A percentile compares a stretch with the other conserved stretches of the same genome.
Conservation (phyloP, 2,888 invertebrate genomes). For the Eristalis arbustorum region DNA sequence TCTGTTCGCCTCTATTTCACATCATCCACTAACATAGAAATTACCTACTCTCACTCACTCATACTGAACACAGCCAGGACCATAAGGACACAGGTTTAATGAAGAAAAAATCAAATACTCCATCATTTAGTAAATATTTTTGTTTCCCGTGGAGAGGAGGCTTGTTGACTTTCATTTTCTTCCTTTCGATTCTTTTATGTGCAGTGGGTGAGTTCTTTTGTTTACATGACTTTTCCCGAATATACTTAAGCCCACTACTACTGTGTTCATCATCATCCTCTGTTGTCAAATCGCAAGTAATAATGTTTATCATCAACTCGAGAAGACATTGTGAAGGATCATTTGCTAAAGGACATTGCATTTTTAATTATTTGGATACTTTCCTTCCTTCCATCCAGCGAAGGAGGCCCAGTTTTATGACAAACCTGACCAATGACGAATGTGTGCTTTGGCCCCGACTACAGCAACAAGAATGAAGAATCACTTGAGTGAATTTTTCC, state of each 20-base stretch:
- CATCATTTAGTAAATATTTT: constrained; percentile 68
- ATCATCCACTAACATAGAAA: constrained; percentile 43
- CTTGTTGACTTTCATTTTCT: constrained; percentile 63
- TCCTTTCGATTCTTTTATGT: constrained; percentile 33
- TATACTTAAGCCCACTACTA: constrained; percentile 35
- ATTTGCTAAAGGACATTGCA: constrained; percentile 66
- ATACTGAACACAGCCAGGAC: not conserved
- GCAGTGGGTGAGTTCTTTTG: constrained; percentile 29
- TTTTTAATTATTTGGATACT: constrained; percentile 66
- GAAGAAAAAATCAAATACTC: constrained; percentile 69
- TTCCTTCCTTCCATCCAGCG: constrained; percentile 17
- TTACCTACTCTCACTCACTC: constrained; percentile 21
- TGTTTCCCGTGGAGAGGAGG: constrained; percentile 62
- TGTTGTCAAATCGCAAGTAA: constrained; percentile 67
- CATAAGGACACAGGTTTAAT: constrained; percentile 65
- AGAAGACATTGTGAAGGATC: constrained; percentile 64
- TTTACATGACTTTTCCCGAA: constrained; percentile 49
- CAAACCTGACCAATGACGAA: constrained; percentile 9
- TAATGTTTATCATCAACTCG: constrained; percentile 69
- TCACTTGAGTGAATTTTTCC: not conserved
- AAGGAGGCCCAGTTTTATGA: constrained; percentile 27
- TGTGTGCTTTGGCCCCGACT: constrained; percentile 20
- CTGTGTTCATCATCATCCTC: constrained; percentile 40
- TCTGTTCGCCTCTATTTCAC: constrained; percentile 16
- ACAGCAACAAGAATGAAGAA: not conserved